These are phyloP conservation scores for Calameuta pallipes DNA, from an alignment of 2,888 invertebrate species.

Conservation along the genomic window DNA sequence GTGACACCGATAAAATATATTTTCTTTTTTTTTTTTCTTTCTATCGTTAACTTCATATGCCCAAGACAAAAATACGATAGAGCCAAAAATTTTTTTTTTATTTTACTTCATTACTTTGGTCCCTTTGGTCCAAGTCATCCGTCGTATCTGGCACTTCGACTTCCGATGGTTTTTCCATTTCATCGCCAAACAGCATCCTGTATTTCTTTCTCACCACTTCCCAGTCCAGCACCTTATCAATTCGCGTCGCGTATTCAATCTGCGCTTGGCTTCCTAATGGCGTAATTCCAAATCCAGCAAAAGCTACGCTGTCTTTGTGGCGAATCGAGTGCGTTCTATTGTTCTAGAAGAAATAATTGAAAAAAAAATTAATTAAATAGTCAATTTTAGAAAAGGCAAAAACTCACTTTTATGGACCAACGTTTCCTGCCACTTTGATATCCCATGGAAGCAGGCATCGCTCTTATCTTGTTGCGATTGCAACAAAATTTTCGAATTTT, in stretches of 20 bases:
- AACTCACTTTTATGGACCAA: conserved; percentile 34
- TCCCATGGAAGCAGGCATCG: conserved; percentile 41
- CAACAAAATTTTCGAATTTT: not conserved
- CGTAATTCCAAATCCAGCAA: conserved; percentile 52
- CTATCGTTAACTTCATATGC: not conserved
- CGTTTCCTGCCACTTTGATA: conserved; percentile 25
- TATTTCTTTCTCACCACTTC: conserved; percentile 66
- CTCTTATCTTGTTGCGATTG: conserved; percentile 23
- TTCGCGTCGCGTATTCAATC: conserved; percentile 53
- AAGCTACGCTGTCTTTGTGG: conserved; percentile 44
- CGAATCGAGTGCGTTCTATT: conserved; percentile 57
- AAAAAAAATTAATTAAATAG: not conserved
- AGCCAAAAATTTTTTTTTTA: not conserved
- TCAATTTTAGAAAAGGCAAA: not conserved
- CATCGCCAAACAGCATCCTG: conserved; percentile 59
- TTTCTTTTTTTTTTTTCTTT: not conserved
- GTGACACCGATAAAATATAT: not conserved
- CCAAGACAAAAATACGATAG: not conserved
- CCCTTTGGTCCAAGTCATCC: not conserved
- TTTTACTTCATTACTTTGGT: not conserved
- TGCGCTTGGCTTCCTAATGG: conserved; percentile 61
- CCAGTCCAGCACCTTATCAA: conserved; percentile 68
- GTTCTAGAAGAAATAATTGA: conserved; percentile 43
- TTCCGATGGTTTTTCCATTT: conserved; percentile 50
- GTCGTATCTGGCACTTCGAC: conserved; percentile 15